A percentile compares a stretch with the other conserved stretches of the same genome.
phyloP scores from a whole-genome alignment of 2,888 invertebrate species.

The Chesias legatella region DNA sequence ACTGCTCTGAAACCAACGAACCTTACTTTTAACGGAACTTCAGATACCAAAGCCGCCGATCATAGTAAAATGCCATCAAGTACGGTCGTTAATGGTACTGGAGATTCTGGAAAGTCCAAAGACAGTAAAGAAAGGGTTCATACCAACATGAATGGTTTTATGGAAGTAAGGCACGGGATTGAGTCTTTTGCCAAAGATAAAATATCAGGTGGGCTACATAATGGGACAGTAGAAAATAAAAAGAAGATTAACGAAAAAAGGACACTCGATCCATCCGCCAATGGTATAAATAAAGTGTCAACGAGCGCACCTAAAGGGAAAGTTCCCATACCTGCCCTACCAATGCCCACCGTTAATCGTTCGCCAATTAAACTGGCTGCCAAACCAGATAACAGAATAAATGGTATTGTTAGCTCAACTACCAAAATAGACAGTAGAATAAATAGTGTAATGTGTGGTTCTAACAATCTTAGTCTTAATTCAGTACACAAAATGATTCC shows the following conservation, averaged over 20 bases:
- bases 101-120: conserved; percentile 52
- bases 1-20: conserved; percentile 37
- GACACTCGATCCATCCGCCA: conserved; percentile 63
- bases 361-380: conserved; percentile 48
- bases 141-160: conserved; percentile 61
- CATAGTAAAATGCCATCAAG: conserved; percentile 44
- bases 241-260: conserved; percentile 47
- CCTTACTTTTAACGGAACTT: conserved; percentile 36
- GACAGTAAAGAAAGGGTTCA: conserved; percentile 51
- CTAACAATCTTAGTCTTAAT: conserved; percentile 66
- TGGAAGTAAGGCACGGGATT: conserved; percentile 54
- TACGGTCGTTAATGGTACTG: conserved; percentile 45
- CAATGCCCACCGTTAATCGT: conserved; percentile 45
- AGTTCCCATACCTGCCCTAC: conserved; percentile 53
- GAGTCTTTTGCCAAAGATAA: conserved; percentile 53
- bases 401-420: conserved; percentile 67
- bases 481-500: conserved; percentile 46
- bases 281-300: conserved; percentile 44
- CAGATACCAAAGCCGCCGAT: conserved; percentile 46
- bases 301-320: conserved; percentile 46
- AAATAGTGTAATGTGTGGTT: conserved; percentile 73
- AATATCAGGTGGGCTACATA: conserved; percentile 40
- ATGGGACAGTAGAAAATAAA: conserved; percentile 56
- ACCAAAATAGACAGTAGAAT: conserved; percentile 71
- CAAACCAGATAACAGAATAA: conserved; percentile 54